Evolutionary conservation across 2,113 vertebrate genomes (phyloP), one percentile per base, ranked within the genome.

Genomic region (Notiomystis cincta): DNA sequence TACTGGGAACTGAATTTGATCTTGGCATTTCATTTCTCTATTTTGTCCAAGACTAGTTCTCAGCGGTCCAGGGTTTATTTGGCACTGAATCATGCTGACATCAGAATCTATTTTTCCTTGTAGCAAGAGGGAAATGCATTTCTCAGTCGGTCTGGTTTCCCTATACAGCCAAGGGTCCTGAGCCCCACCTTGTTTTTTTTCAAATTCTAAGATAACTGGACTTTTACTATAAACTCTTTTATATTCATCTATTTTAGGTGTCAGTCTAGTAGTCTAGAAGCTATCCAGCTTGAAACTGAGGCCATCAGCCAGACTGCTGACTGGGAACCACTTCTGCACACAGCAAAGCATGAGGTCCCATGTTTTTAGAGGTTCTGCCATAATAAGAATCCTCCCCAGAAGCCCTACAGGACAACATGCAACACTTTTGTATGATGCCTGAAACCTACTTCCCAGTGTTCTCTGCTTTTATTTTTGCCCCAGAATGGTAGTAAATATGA

Each of bases 241-340:
- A 31, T 73, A 53, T 94, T 94, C 30, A 17, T 97, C 73, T 94
- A 10, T 96, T 95, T 70, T 45, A 97, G 94, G 81, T 84, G 77
- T 72, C 80, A 93, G 60, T 80, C 76, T 92, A 83, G 35, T 80
- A 44, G 89, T 90, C 61, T 97, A 95, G 91, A 84, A 84, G 65
- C 64, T 82, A 72, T n/a, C 12, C 60, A 89, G 35, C 51, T 76
- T 84, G 83, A 83, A 94, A 87, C 13, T 8, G 12, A 89, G 66
- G 44, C 53, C 60, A 84, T 66, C 89, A 80, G 56, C 69, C 61
- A 71, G 61, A 60, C 64, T 83, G 22, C 75, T 67, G 72, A 77
- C 56, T 64, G 83, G 48, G 72, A 95, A 60, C 21, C 15, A 40
- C 40, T 11, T 56, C 87, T 89, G n/a, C 61, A 71, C 25, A 30